Evolutionary conservation across 1,140 invertebrate species (phyloP), one percentile per base, ranked within the genome.

Genomic region (Procambarus virginalis): DNA sequence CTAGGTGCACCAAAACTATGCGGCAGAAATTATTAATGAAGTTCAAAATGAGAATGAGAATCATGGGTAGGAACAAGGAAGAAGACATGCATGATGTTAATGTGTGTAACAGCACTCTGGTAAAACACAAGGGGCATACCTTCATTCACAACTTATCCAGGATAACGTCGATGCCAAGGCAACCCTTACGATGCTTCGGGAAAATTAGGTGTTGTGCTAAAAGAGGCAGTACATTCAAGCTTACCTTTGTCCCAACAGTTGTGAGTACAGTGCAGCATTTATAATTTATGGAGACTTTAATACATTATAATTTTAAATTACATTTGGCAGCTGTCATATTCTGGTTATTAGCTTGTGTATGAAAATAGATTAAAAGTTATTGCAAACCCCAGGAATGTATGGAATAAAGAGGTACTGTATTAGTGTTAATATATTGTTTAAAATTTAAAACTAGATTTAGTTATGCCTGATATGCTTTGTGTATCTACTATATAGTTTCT

Each of bases 171-270:
- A 3, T 48, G 17, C 34, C 75, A 45, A 46, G 75, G 75, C 60
- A 73, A 22, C 48, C 78, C 73, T 73, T 73, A n/a, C 79, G 78
- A 34, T 51, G 60, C n/a, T 81, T 82, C 6, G 46, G 86, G 49
- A 75, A 51, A 81, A 20, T 82, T 48, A 81, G 55, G 79, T 88
- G 86, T 88, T 88, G 86, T 81, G 12, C 64, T 73, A 55, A 22
- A 22, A 70, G 20, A 34, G 22, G 46, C 20, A 82, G 64, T 20
- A 14, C 70, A 8, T 88, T 60, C 78, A 82, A 88, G 86, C 46
- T 88, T 17, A n/a, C 45, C 12, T 88, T 58, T 88, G 60, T 88
- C 49, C 86, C 86, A 49, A 81, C 5, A 75, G 86, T 88, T 81
- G 86, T 88, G 70, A 88, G 86, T 88, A 88, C 34, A 48, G n/a